A percentile compares a stretch with the other conserved stretches of the same genome.
These are phyloP conservation scores for Struthidea cinerea DNA, from an alignment of 2,113 vertebrate species.

Conservation along the genomic window DNA sequence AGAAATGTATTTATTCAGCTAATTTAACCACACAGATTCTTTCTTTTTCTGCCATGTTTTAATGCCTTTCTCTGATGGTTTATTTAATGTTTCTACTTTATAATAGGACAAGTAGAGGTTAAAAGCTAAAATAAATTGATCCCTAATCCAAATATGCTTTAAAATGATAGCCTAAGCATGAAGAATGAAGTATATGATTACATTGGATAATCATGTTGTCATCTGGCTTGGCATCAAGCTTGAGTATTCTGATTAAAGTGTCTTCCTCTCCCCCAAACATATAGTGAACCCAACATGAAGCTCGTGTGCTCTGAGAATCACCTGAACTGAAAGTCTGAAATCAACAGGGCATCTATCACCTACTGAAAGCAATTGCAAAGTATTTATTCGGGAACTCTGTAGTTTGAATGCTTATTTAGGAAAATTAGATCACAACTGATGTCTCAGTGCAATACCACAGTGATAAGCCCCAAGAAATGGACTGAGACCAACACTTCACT, in stretches of 20 bases:
- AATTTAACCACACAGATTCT: background rate
- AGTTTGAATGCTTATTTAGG: background rate
- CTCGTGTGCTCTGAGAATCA: background rate
- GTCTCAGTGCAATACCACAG: background rate
- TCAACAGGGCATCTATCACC: background rate
- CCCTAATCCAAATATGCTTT: background rate
- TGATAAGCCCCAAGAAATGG: background rate
- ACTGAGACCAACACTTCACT: background rate
- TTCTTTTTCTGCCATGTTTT: background rate
- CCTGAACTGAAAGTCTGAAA: background rate
- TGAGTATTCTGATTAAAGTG: background rate
- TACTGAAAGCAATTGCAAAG: background rate
- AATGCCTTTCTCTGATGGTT: background rate
- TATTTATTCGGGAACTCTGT: background rate
- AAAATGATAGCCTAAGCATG: background rate
- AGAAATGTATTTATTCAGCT: background rate
- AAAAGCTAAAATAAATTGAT: background rate
- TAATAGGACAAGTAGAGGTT: background rate
- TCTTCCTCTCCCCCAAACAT: background rate
- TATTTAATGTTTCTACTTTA: background rate
- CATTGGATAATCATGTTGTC: background rate
- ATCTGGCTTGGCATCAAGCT: background rate
- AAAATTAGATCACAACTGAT: background rate
- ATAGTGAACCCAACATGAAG: accelerated
- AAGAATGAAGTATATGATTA: background rate